Evolutionary conservation across 2,797 vertebrate genomes (phyloP).

Genomic region (Vipera ursinii): DNA sequence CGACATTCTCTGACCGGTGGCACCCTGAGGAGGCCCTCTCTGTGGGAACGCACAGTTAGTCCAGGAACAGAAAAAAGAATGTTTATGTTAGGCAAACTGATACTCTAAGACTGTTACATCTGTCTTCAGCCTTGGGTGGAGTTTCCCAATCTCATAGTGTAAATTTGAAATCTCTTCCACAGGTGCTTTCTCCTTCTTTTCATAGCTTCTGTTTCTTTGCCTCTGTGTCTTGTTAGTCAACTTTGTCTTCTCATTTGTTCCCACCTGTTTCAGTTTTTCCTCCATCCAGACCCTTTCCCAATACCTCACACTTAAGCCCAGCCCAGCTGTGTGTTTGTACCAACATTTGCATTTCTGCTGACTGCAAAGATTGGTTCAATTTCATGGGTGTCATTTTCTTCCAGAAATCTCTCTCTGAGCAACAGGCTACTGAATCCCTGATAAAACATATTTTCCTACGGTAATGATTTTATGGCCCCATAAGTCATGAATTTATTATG

Average conservation of each 20-base stretch:
- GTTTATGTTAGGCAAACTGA: neutral
- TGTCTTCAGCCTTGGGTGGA: neutral
- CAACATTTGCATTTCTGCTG: constrained; percentile 79
- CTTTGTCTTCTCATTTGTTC: neutral
- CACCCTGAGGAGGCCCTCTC: no score
- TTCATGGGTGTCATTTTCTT: constrained; percentile 83
- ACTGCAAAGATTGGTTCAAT: constrained; percentile 76
- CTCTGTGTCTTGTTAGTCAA: neutral
- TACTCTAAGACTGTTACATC: neutral
- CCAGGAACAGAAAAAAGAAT: neutral
- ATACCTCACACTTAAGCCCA: constrained; percentile 1
- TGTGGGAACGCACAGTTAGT: neutral
- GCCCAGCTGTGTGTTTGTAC: constrained; percentile 61
- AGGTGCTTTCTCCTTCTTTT: accelerated
- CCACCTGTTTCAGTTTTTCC: neutral
- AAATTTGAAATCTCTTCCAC: neutral
- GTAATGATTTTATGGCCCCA: constrained; percentile 83
- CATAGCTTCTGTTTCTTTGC: neutral
- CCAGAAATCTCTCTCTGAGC: constrained; percentile 80
- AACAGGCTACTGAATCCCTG: constrained; percentile 73
- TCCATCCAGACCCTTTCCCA: neutral
- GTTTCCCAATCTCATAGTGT: neutral
- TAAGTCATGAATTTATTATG: constrained; percentile 84
- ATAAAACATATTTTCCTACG: constrained; percentile 81
- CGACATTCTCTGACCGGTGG: no score